phyloP scores from a whole-genome alignment of 2,797 vertebrate species.

The Schizothorax lantsangensis region DNA sequence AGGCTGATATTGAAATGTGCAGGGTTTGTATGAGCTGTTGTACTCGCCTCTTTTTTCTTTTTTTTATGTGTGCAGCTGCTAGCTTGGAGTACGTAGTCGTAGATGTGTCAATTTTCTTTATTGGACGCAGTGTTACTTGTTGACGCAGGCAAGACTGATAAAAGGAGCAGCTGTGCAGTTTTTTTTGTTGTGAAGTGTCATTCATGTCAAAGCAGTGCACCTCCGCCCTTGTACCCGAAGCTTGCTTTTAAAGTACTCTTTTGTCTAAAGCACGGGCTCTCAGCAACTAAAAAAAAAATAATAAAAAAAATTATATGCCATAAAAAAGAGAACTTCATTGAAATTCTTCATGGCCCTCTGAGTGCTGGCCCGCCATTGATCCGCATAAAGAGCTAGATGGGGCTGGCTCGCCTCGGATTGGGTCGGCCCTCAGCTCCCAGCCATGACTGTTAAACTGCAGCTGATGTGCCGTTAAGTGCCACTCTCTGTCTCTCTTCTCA shows the following conservation, averaged over 20 bases:
- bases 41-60: constrained; percentile 51
- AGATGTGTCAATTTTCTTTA: constrained; percentile 72
- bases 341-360: constrained; percentile 51
- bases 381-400: constrained; percentile 36
- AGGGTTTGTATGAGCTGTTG: constrained; percentile 69
- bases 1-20: constrained; percentile 77
- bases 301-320: constrained; percentile 22
- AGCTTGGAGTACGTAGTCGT: constrained; percentile 63
- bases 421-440: constrained; percentile 34
- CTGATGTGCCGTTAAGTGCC: constrained; percentile 50
- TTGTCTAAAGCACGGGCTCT: constrained; percentile 54
- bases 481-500: constrained; percentile 48
- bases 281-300: background rate
- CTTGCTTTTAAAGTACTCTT: constrained; percentile 65
- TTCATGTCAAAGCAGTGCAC: constrained; percentile 67
- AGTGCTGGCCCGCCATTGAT: constrained; percentile 43
- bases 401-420: constrained; percentile 27
- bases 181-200: constrained; percentile 73
- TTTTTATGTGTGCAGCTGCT: constrained; percentile 65
- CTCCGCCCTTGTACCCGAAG: constrained; percentile 60
- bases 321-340: constrained; percentile 48
- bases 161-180: constrained; percentile 78
- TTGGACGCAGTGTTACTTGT: constrained; percentile 67
- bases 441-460: constrained; percentile 52
- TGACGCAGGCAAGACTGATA: constrained; percentile 70